These are phyloP conservation scores for Drosophila lacertosa DNA, from an alignment of 1,140 invertebrate species.

Conservation along the genomic window DNA sequence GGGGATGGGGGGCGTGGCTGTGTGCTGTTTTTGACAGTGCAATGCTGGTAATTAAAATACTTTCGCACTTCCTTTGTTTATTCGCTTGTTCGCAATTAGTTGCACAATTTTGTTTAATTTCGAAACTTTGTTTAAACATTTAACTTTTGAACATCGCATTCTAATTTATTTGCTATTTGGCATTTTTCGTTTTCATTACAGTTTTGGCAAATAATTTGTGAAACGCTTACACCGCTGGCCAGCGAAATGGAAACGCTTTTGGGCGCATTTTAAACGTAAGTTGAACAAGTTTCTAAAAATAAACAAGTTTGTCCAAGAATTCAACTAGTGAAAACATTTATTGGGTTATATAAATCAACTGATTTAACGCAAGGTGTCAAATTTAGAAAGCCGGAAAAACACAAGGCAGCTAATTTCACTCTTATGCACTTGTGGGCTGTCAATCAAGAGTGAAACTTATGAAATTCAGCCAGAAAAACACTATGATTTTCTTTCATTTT, in stretches of 20 bases:
- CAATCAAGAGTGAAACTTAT: conserved; percentile 30
- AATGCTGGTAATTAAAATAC: conserved; percentile 78
- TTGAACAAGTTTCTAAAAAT: conserved; percentile 11
- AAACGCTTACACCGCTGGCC: conserved; percentile 19
- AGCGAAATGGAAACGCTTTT: conserved; percentile 47
- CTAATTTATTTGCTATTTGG: conserved; percentile 68
- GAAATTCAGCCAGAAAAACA: not conserved
- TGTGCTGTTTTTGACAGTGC: conserved; percentile 52
- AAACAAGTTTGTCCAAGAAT: not conserved
- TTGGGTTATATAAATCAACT: conserved; percentile 1
- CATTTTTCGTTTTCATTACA: conserved; percentile 62
- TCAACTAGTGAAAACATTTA: conserved; percentile 14
- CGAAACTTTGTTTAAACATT: conserved; percentile 50
- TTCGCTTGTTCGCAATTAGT: conserved; percentile 69
- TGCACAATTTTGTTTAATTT: conserved; percentile 59
- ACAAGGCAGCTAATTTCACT: conserved; percentile 33
- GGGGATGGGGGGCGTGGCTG: not conserved
- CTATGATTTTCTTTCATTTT: conserved; percentile 9
- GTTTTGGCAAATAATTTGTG: conserved; percentile 64
- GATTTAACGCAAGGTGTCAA: conserved; percentile 4
- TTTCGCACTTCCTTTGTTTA: conserved; percentile 67
- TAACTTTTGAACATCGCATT: conserved; percentile 41
- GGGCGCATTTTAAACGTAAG: conserved; percentile 60
- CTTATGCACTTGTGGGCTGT: conserved; percentile 9
- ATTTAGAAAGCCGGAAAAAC: conserved; percentile 46